phyloP scores from a whole-genome alignment of 1,140 invertebrate species.

The Mactra quadrangularis region DNA sequence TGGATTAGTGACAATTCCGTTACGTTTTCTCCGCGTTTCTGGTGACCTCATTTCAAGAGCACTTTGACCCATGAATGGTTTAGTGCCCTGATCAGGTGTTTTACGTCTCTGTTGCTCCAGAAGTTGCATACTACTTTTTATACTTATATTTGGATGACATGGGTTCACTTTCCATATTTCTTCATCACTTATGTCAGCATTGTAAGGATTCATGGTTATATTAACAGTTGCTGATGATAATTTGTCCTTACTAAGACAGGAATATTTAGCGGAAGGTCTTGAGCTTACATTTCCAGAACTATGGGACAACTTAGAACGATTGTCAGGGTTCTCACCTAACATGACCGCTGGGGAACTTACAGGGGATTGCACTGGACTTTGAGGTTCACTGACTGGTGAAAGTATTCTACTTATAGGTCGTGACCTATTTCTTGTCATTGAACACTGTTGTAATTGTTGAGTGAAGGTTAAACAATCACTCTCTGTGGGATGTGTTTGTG shows the following conservation, averaged over 20 bases:
- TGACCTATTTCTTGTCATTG: conserved; percentile 81
- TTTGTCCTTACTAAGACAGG: conserved; percentile 60
- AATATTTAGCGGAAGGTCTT: conserved; percentile 1
- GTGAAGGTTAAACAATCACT: conserved; percentile 87
- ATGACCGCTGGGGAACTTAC: conserved; percentile 90
- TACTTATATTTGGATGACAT: conserved; percentile 67
- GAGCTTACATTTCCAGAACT: conserved; percentile 2
- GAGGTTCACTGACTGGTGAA: conserved; percentile 90
- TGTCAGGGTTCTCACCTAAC: neutral
- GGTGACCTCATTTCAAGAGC: conserved; percentile 79
- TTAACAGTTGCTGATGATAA: conserved; percentile 78
- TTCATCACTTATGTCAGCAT: conserved; percentile 80
- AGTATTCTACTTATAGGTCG: conserved; percentile 84
- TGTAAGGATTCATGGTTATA: conserved; percentile 79
- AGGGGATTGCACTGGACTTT: conserved; percentile 92
- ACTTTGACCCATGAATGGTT: conserved; percentile 78
- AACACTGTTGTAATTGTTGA: conserved; percentile 89
- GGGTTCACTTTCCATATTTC: conserved; percentile 79
- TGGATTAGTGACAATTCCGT: conserved; percentile 96
- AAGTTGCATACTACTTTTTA: conserved; percentile 65
- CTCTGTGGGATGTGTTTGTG: conserved; percentile 63
- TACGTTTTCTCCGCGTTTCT: conserved; percentile 86
- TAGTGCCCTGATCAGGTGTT: conserved; percentile 64
- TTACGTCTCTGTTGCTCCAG: conserved; percentile 80
- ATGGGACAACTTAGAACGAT: neutral